A percentile compares a stretch with the other conserved stretches of the same genome.
phyloP scores from a whole-genome alignment of 2,113 vertebrate genomes.

The Balaenoptera acutorostrata region DNA sequence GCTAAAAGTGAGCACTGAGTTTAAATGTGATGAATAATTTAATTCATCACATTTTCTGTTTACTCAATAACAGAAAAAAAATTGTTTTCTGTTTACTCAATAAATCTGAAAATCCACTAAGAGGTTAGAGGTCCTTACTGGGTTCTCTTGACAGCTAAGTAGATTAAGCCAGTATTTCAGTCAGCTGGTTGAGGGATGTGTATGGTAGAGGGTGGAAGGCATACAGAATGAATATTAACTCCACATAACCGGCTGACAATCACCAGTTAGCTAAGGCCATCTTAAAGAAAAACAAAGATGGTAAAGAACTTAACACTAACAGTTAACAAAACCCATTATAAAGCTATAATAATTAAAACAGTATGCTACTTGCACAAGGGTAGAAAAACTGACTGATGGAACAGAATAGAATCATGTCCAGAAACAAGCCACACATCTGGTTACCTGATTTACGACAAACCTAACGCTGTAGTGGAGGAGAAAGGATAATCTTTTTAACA shows the following conservation, averaged over 20 bases:
- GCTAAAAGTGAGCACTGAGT: constrained; percentile 35
- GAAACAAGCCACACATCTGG: background rate
- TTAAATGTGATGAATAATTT: constrained; percentile 55
- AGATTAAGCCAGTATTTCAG: background rate
- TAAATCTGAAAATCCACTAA: constrained; percentile 30
- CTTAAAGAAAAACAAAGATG: background rate
- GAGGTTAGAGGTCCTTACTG: background rate
- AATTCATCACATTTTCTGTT: background rate
- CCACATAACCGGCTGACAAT: background rate
- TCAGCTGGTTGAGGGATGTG: background rate
- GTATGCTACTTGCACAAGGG: background rate
- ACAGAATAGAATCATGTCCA: background rate
- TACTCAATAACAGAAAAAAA: background rate
- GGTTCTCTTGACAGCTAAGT: background rate
- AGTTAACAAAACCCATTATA: background rate
- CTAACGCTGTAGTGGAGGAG: background rate
- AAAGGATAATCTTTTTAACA: background rate
- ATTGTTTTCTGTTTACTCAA: constrained; percentile 43
- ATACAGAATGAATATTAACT: constrained; percentile 17
- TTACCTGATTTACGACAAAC: background rate
- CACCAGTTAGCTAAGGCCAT: background rate
- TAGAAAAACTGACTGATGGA: background rate
- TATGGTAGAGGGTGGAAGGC: background rate
- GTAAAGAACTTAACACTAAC: background rate
- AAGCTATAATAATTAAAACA: background rate